Evolutionary conservation across 2,888 invertebrate species (phyloP), one percentile per base, ranked within the genome.

Genomic region (Idaea aversata): DNA sequence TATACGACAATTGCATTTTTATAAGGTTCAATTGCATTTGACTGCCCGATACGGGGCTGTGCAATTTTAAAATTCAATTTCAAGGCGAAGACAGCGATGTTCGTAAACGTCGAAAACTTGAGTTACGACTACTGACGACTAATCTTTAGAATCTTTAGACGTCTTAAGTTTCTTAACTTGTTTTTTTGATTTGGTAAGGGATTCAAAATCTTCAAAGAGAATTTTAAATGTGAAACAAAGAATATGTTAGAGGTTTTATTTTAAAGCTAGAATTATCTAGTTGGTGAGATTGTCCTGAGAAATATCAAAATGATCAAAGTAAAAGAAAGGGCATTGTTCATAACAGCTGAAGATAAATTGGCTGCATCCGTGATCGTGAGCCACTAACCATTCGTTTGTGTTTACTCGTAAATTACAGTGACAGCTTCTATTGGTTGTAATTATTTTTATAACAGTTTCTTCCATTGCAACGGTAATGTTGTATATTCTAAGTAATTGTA

Each of bases 1-100:
- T 84, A 83, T 84, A 90, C 88, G 86, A 83, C 83, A 81, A 85
- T 82, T 83, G 88, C 86, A 89, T 88, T 88, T 87, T 89, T 89
- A 89, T 88, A 85, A 86, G 81, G 74, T 76, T 79, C 81, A 83
- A 85, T 86, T 85, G 86, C 82, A 79, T 81, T 78, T 69, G 77
- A 76, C 72, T 74, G 65, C 13, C 34, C 34, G 59, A 25, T 59
- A 59, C 59, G 16, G 34, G 15, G 16, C 16, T 16, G 15, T 59
- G 58, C 58, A 59, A 59, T 59, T 59, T 59, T 59, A 59, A 58
- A 59, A 59, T 59, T 59, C 58, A 59, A 59, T 59, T 59, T 59
- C 16, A 59, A 59, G 58, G 58, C 15, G 5, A 16, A 59, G 10
- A 15, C 13, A 4, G 57, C 58, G 15, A 16, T 59, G 15, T 59